Percentiles rank a stretch among this genome's conserved stretches.
Conservation (phyloP, 1,140 invertebrate species). For the Drosophila insularis region DNA sequence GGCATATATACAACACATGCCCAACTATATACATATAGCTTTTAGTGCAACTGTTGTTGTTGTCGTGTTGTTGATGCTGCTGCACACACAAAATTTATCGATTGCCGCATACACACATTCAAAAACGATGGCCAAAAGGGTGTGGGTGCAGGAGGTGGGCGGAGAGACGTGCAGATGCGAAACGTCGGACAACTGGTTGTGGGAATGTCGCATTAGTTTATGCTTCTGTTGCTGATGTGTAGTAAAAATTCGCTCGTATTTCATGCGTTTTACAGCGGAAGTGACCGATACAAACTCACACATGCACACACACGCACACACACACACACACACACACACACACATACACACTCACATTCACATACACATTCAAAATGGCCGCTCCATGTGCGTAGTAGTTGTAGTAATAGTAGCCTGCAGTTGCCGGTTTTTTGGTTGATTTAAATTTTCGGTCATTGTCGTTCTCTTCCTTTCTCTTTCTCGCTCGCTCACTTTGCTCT, state of each 20-base stretch:
- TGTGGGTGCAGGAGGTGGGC: not conserved
- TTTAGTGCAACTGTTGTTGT: conserved; percentile 42
- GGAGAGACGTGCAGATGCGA: not conserved
- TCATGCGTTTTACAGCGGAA: conserved; percentile 70
- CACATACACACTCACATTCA: not conserved
- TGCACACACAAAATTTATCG: conserved; percentile 68
- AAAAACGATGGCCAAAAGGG: not conserved
- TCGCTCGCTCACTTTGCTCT: not conserved
- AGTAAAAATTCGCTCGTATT: conserved; percentile 77
- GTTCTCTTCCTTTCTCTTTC: conserved; percentile 11
- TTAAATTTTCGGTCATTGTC: conserved; percentile 64
- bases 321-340: conserved; percentile 19
- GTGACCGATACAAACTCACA: conserved; percentile 52
- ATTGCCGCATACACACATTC: conserved; percentile 65
- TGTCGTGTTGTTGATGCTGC: conserved; percentile 31
- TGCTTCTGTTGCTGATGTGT: conserved; percentile 69
- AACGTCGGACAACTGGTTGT: conserved; percentile 1
- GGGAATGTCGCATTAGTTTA: conserved; percentile 39
- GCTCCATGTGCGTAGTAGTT: conserved; percentile 57
- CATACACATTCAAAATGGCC: conserved; percentile 41
- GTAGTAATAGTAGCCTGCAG: conserved; percentile 47
- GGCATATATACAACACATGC: conserved; percentile 52
- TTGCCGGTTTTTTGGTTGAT: conserved; percentile 75
- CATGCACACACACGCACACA: conserved; percentile 17
- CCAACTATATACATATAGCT: conserved; percentile 46